These are phyloP conservation scores for Hylaeus volcanicus DNA, from an alignment of 1,140 invertebrate species.

Conservation along the genomic window DNA sequence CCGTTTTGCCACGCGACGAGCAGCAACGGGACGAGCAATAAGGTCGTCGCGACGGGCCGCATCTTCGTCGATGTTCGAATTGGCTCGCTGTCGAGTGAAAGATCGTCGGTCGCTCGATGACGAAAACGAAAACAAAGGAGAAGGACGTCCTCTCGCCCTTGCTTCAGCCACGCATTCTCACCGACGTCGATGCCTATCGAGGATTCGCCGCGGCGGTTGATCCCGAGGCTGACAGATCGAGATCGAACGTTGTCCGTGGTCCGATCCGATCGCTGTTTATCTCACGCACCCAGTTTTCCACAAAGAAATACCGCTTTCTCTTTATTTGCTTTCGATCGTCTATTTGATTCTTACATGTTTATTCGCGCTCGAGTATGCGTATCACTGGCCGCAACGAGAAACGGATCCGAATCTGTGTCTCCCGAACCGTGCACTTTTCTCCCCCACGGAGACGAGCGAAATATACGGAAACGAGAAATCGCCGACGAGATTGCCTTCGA, in stretches of 20 bases:
- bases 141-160: slow-evolving; percentile 9
- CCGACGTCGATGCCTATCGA: slow-evolving; percentile 45
- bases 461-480: too few relatives aligned
- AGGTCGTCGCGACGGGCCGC: slow-evolving; percentile 54
- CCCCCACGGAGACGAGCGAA: neutral
- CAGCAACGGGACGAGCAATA: slow-evolving; percentile 68
- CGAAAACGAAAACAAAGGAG: slow-evolving; percentile 27
- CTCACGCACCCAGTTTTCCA: slow-evolving; percentile 1
- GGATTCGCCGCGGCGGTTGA: slow-evolving; percentile 37
- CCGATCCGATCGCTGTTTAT: slow-evolving; percentile 18
- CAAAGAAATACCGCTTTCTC: neutral
- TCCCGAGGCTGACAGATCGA: slow-evolving; percentile 49
- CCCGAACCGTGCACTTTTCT: neutral
- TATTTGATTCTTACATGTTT: slow-evolving; percentile 55
- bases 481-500: too few relatives aligned
- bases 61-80: slow-evolving; percentile 58
- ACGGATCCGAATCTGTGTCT: neutral
- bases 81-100: slow-evolving; percentile 19
- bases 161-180: slow-evolving; percentile 59
- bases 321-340: neutral
- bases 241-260: slow-evolving; percentile 33
- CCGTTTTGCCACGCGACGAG: slow-evolving; percentile 73
- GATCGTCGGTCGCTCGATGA: slow-evolving; percentile 4
- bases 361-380: neutral
- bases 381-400: slow-evolving; percentile 3